Evolutionary conservation across 2,113 vertebrate genomes (phyloP), one percentile per base, ranked within the genome.

Genomic region (Heteronetta atricapilla): DNA sequence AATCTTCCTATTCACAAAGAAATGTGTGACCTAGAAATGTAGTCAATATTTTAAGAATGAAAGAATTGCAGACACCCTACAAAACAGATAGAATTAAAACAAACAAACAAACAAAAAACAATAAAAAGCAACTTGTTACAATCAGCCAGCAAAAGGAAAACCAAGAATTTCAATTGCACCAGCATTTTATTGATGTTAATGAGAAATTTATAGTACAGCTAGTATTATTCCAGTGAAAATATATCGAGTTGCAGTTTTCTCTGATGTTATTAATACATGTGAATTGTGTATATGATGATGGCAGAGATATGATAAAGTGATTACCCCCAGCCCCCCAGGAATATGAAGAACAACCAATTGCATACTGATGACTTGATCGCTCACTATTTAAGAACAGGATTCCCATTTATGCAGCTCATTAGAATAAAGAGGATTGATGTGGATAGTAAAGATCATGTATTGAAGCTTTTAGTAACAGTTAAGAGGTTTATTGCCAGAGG

Each of bases 401-500:
- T 89, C 68, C 34, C 50, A 52, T 82, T 31, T 90, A 58, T 70
- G 23, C 34, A 77, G n/a, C 77, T 92, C 52, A 90, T 96, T 94
- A 85, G 76, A 96, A 83, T 93, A 90, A 94, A 89, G 55, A 91
- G 38, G 38, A 82, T 89, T 84, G 88, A 84, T 81, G 44, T 13
- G 42, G 25, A 34, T 67, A 68, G 77, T 74, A 91, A 85, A 95
- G 94, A 87, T 76, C 59, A 70, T 46, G 69, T 74, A 76, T 50
- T 77, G 69, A 90, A 81, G 75, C 23, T 91, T 83, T 91, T 80
- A 88, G 42, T 73, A 77, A 63, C 52, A 75, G 74, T 76, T 79
- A 92, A 89, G 90, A 84, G 42, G 46, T 94, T 93, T 94, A 58
- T 85, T 86, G 78, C 90, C 82, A 50, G 78, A 90, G 70, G 84